Conservation (phyloP, 2,888 invertebrate species). For the Phortica magna region DNA sequence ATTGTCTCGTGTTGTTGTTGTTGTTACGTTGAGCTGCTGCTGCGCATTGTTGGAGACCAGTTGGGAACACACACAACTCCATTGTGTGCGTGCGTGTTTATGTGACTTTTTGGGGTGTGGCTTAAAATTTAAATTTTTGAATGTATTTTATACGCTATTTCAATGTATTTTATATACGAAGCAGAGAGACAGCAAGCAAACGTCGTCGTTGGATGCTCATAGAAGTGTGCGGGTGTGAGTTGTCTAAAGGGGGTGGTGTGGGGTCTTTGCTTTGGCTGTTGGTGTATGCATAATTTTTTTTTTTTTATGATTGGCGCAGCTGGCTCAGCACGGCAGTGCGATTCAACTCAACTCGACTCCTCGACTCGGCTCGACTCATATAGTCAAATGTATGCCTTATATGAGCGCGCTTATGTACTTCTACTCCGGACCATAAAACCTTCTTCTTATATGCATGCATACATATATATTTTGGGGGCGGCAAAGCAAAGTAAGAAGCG, state of each 20-base stretch:
- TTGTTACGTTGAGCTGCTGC: slow-evolving; percentile 46
- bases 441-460: not conserved
- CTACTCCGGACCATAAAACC: not conserved
- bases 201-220: not conserved
- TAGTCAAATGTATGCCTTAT: slow-evolving; percentile 31
- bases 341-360: not conserved
- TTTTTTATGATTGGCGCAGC: slow-evolving; percentile 69
- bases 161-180: slow-evolving; percentile 31
- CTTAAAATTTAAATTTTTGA: slow-evolving; percentile 78
- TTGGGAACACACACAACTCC: slow-evolving; percentile 42
- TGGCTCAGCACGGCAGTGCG: slow-evolving; percentile 4
- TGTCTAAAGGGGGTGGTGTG: slow-evolving; percentile 50
- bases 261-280: slow-evolving; percentile 40
- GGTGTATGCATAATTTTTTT: slow-evolving; percentile 61
- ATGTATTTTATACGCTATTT: slow-evolving; percentile 54
- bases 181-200: slow-evolving; percentile 1
- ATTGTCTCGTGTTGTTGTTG: slow-evolving; percentile 40
- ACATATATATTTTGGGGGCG: not conserved
- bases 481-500: not conserved
- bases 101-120: slow-evolving; percentile 74
- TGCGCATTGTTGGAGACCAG: slow-evolving; percentile 28
- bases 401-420: not conserved
- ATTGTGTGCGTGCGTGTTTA: slow-evolving; percentile 53
- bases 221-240: slow-evolving; percentile 51
- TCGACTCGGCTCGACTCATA: slow-evolving; percentile 5